Evolutionary conservation across 2,797 vertebrate genomes (phyloP), one percentile per base, ranked within the genome.

Genomic region (Ctenochaetus hawaiiensis): DNA sequence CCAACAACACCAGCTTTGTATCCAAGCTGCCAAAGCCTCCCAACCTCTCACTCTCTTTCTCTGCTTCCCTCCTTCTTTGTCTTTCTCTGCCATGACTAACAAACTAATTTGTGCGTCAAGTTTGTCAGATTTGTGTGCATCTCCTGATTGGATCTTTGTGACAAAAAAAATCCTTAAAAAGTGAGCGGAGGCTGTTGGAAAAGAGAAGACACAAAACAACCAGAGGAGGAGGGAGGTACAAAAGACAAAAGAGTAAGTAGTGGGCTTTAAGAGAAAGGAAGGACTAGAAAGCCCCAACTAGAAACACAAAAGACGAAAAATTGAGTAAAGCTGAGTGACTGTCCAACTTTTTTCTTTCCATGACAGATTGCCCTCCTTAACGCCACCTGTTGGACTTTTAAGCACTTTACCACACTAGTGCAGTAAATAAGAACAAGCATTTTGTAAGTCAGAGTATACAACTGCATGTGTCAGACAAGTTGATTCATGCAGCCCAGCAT

Each of bases 1-100:
- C 82, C 89, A 84, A 88, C 86, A 89, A 85, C 68, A 75, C 48
- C 1, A 71, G 73, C 88, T 81, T 87, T 87, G 86, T 91, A 45
- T 64, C 53, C 39, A 5, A 16, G 67, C 62, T 17, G 60, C 71
- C 30, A 8, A 23, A 39, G 67, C 75, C 72, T 71, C 3, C 8
- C 45, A 16, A 5, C 53, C 41, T 56, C 53, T 61, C 62, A 0
- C 72, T 12, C 66, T 70, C 22, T 49, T 53, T 37, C 2, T 66
- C 4, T 47, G 12, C 51, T n/a, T 37, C 59, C 54, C 23, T 6
- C 20, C 23, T 53, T 22, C 11, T 20, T 17, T 26, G 34, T 52
- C 45, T 52, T 41, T 11, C 47, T 70, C 41, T 20, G 41, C 30
- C 71, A 54, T 20, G 1, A 63, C 6, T 18, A n/a, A 64, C 43